Conservation (phyloP, 2,797 vertebrate genomes). For the Rhinichthys osculus region DNA sequence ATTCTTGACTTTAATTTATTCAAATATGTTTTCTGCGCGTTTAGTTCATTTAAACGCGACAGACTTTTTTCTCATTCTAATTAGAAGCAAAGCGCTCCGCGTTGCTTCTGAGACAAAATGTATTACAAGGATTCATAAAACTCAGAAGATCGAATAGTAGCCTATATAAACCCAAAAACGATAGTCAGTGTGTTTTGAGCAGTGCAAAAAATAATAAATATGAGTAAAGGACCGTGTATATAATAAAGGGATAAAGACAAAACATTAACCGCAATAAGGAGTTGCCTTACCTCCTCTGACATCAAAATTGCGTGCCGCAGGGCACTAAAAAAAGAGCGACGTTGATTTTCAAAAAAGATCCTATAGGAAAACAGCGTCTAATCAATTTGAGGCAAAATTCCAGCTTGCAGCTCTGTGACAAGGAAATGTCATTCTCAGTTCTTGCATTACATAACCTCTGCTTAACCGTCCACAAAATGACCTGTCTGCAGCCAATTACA, state of each 20-base stretch:
- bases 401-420: conserved; percentile 10
- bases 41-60: background rate
- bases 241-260: background rate
- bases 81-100: background rate
- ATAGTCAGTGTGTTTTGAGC: background rate
- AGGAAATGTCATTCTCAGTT: conserved; percentile 45
- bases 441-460: conserved; percentile 55
- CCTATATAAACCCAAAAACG: background rate
- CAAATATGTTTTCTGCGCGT: background rate
- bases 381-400: conserved; percentile 53
- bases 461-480: conserved; percentile 42
- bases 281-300: conserved; percentile 80
- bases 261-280: conserved; percentile 18
- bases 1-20: background rate
- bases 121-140: background rate
- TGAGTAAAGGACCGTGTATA: background rate
- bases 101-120: conserved; percentile 2
- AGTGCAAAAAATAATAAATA: background rate
- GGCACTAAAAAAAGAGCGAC: conserved; percentile 63
- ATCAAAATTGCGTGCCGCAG: conserved; percentile 80
- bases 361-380: conserved; percentile 68
- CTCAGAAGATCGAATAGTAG: background rate
- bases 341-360: conserved; percentile 65
- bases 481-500: conserved; percentile 32
- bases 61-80: background rate